These are phyloP conservation scores for Caerostris extrusa DNA, from an alignment of 1,140 invertebrate genomes.

Conservation along the genomic window DNA sequence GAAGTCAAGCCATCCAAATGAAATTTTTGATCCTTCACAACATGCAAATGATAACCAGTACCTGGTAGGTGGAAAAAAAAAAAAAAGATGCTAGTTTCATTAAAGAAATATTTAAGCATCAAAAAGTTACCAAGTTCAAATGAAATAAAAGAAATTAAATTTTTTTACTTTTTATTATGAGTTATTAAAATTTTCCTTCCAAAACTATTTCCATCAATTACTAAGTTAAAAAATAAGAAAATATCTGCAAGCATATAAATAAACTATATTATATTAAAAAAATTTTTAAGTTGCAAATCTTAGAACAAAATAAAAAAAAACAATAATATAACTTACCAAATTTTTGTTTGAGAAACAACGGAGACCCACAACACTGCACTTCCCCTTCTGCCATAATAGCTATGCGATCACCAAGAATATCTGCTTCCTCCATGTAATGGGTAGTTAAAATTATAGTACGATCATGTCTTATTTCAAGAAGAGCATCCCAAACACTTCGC, in stretches of 20 bases:
- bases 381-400: slow-evolving; percentile 84
- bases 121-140: too few species aligned
- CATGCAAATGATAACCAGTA: slow-evolving; percentile 78
- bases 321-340: slow-evolving; percentile 80
- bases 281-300: too few species aligned
- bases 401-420: slow-evolving; percentile 85
- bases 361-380: slow-evolving; percentile 83
- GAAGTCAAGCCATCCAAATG: slow-evolving; percentile 23
- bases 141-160: too few species aligned
- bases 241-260: too few species aligned
- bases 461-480: slow-evolving; percentile 80
- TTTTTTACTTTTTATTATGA: too few species aligned
- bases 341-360: slow-evolving; percentile 83
- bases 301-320: too few species aligned
- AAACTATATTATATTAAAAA: too few species aligned
- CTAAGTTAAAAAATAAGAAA: too few species aligned
- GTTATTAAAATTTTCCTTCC: too few species aligned
- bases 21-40: slow-evolving; percentile 75
- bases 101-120: neutral
- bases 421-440: slow-evolving; percentile 99
- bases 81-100: neutral
- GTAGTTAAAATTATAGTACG: slow-evolving; percentile 95
- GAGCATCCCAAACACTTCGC: slow-evolving; percentile 85
- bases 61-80: slow-evolving; percentile 42
- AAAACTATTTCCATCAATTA: too few species aligned